Conservation (phyloP, 2,113 vertebrate genomes). For the Chrysochloris asiatica region DNA sequence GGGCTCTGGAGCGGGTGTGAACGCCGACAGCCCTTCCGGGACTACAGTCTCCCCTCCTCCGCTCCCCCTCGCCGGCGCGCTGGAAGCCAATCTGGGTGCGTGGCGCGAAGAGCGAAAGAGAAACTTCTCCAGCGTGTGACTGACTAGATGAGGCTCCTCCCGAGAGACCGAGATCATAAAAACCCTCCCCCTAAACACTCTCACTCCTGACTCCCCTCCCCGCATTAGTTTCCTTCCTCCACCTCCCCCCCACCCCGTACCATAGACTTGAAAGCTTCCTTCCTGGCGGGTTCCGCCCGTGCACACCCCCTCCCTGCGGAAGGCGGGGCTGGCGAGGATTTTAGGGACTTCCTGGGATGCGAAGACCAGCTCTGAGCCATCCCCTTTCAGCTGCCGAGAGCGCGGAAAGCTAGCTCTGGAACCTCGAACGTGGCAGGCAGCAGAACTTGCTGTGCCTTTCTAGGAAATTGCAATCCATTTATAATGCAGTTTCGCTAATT, state of each 20-base stretch:
- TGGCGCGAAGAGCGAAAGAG: conserved; percentile 46
- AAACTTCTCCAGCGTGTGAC: conserved; percentile 59
- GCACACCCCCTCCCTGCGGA: neutral
- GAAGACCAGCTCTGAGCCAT: conserved; percentile 18
- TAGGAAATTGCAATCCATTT: conserved; percentile 74
- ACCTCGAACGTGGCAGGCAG: conserved; percentile 67
- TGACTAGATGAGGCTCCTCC: conserved; percentile 43
- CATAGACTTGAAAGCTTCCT: neutral
- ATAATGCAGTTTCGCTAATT: conserved; percentile 73
- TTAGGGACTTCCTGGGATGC: conserved; percentile 46
- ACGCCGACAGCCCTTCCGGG: neutral
- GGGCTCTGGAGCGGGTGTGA: neutral
- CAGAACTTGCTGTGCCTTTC: conserved; percentile 70
- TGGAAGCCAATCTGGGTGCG: neutral
- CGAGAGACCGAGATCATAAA: neutral
- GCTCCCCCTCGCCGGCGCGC: neutral
- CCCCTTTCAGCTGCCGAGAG: neutral
- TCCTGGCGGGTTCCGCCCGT: too few species aligned
- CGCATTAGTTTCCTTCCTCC: neutral
- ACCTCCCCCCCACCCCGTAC: rapidly evolving
- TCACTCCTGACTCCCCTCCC: neutral
- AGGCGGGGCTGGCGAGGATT: conserved; percentile 48
- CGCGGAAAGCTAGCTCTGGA: neutral
- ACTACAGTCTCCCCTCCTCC: neutral
- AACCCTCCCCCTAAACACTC: neutral